Base-by-base conservation (phyloP, 1,140 invertebrate genomes). In the Aplysia californica region DNA sequence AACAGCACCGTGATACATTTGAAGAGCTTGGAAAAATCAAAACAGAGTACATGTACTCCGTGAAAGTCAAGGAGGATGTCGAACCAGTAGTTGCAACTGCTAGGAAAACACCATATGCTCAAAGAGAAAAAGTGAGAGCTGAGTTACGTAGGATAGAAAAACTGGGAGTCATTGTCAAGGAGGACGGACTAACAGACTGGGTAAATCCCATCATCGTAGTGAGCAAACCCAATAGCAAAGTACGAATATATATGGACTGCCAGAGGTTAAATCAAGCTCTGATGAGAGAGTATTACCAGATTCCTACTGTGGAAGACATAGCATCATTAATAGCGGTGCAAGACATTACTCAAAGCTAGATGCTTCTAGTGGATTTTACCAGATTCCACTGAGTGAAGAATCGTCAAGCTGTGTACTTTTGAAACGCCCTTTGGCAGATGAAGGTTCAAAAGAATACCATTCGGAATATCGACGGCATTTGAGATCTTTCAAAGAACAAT, bases 131-230 rank as follows among this genome's bases (percentile, higher is more conserved):
- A 77, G 44, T 82, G 4, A 68, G 77, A 59, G 38, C 38, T 26
- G 77, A 82, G 73, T 70, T 82, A 1, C 70, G 79, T 4, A 65
- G 71, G 21, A 83, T 84, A 75, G 69, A 77, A n/a, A n/a, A 75
- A 2, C 55, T 61, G 39, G 79, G 79, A 0, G 77, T 84, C 5
- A 80, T 80, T 29, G 41, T 67, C 41, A 83, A 80, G 55, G 79
- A 86, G 15, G 80, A 69, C 23, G 78, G 88, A 74, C 85, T 88
- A 5, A 89, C 90, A 1, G 89, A 91, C 50, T 92, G 91, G 90
- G 89, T 92, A 0, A 89, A 88, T 82, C 81, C 84, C 65, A 79
- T 91, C 38, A 89, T 91, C n/a, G 81, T 90, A n/a, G 88, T 90
- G 20, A 81, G 84, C 69, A 92, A 91, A 83, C 76, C 80, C 33